A percentile compares a stretch with the other conserved stretches of the same genome.
phyloP scores from a whole-genome alignment of 2,113 vertebrate species.

The Pipa parva region DNA sequence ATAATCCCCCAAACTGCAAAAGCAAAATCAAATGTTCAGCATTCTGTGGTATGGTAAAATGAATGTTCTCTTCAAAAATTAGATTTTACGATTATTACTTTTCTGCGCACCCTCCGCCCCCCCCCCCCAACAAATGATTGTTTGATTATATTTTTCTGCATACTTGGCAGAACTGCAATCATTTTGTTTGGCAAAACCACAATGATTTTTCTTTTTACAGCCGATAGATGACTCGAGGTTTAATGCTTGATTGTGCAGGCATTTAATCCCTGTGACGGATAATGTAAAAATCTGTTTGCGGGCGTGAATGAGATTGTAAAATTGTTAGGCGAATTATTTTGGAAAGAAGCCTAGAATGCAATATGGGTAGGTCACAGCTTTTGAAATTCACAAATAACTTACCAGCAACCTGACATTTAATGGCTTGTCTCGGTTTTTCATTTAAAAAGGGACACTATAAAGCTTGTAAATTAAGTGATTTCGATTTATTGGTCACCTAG shows the following conservation, averaged over 20 bases:
- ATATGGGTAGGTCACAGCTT: neutral
- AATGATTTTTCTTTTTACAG: neutral
- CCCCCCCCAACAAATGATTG: neutral
- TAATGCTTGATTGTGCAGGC: neutral
- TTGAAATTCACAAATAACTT: neutral
- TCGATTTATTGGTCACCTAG: no score
- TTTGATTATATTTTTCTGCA: neutral
- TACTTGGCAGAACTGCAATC: neutral
- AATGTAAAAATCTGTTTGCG: neutral
- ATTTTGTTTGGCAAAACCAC: neutral
- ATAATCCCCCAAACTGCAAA: no score
- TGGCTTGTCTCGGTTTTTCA: no score
- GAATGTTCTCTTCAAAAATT: neutral
- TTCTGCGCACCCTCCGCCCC: neutral
- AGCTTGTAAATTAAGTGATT: no score
- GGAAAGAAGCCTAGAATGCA: neutral
- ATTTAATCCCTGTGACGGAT: neutral
- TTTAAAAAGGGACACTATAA: no score
- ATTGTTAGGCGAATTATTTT: slow-evolving; percentile 2
- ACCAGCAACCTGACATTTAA: no score
- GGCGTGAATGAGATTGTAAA: neutral
- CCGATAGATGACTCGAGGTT: neutral
- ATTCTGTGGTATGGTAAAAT: neutral
- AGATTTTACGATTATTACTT: neutral
- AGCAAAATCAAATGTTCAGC: no score